phyloP scores from a whole-genome alignment of 2,797 vertebrate genomes.

The Eulemur mongoz region DNA sequence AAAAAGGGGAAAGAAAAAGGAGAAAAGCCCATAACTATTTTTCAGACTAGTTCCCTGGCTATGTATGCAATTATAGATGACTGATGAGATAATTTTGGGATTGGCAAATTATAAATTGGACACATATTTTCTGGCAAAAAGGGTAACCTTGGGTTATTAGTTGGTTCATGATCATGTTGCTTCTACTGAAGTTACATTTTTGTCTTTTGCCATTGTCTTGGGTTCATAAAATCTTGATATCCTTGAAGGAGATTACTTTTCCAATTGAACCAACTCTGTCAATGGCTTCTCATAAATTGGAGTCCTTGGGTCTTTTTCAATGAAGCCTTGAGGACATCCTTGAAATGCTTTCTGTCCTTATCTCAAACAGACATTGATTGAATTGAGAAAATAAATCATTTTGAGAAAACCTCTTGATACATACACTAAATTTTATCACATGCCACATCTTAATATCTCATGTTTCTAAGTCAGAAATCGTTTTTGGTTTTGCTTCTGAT shows the following conservation, averaged over 20 bases:
- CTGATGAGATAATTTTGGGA: background rate
- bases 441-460: slow-evolving; percentile 13
- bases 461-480: slow-evolving; percentile 44
- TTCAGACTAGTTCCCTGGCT: background rate
- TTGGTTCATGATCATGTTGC: background rate
- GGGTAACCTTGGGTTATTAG: background rate
- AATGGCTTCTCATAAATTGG: background rate
- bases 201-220: background rate
- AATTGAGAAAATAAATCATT: slow-evolving; percentile 4
- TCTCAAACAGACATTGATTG: background rate
- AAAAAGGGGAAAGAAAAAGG: background rate
- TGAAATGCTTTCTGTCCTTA: slow-evolving; percentile 46
- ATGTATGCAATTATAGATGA: background rate
- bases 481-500: slow-evolving; percentile 7
- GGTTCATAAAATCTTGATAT: background rate
- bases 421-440: slow-evolving; percentile 32
- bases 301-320: background rate
- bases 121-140: background rate
- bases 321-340: background rate
- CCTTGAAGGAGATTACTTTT: background rate
- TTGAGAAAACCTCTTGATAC: slow-evolving; percentile 27
- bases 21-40: background rate
- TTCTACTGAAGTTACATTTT: background rate
- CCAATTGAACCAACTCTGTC: background rate
- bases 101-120: background rate